phyloP scores from a whole-genome alignment of 2,888 invertebrate genomes.

The Lasioglossum oenotherae region DNA sequence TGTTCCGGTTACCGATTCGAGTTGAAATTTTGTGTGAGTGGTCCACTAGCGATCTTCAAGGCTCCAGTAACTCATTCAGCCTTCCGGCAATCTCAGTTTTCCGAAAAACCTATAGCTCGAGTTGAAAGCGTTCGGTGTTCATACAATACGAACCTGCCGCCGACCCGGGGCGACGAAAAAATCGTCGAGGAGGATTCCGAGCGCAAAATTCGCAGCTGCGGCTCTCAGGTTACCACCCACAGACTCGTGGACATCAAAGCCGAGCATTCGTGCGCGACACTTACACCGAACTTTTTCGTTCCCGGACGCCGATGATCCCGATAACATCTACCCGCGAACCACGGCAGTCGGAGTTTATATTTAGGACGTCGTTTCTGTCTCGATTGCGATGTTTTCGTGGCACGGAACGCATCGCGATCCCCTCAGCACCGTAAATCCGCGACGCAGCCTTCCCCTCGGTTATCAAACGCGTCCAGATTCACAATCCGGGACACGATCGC shows the following conservation, averaged over 20 bases:
- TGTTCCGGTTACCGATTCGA: neutral
- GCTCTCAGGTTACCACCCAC: conserved; percentile 57
- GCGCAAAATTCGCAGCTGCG: conserved; percentile 15
- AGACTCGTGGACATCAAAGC: conserved; percentile 44
- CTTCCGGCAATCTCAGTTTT: neutral
- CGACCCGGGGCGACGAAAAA: neutral
- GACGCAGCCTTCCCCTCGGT: conserved; percentile 37
- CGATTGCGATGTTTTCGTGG: conserved; percentile 40
- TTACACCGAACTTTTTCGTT: conserved; percentile 37
- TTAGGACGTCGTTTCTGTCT: conserved; percentile 52
- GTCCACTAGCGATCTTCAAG: conserved; percentile 7
- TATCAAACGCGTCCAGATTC: conserved; percentile 44
- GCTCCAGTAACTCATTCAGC: neutral
- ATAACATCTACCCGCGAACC: conserved; percentile 51
- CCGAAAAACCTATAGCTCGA: neutral
- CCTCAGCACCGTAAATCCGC: conserved; percentile 52
- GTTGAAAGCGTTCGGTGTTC: neutral
- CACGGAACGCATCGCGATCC: conserved; percentile 28
- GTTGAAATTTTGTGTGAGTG: neutral
- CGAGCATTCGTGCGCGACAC: conserved; percentile 29
- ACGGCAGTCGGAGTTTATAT: conserved; percentile 58
- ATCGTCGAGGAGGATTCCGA: neutral
- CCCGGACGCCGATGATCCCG: conserved; percentile 50
- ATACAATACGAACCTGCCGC: neutral
- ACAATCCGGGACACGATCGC: conserved; percentile 4